phyloP scores from a whole-genome alignment of 92 coral and sea anemone genomes.

The Montipora capitata region DNA sequence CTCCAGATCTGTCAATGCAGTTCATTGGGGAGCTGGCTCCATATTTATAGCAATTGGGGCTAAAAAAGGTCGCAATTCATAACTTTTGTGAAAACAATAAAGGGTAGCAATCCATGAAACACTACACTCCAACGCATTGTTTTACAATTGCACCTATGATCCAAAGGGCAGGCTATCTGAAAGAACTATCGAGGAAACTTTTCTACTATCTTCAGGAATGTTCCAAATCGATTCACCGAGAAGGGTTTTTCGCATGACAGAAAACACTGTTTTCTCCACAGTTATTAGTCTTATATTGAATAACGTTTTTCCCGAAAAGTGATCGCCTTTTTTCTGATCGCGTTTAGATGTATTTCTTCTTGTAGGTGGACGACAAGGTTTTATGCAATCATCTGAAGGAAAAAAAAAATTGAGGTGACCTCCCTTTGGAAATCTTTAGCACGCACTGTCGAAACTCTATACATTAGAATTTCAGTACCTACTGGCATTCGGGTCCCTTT shows the following conservation, averaged over 20 bases:
- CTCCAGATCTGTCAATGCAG: background rate
- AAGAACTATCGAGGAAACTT: slow-evolving; percentile 3
- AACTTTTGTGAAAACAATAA: background rate
- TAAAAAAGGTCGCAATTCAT: slow-evolving; percentile 1
- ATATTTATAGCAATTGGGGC: slow-evolving; percentile 19
- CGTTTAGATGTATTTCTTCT: background rate
- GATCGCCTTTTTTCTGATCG: background rate
- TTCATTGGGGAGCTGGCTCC: background rate
- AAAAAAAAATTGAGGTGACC: background rate
- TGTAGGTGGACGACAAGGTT: too few relatives aligned
- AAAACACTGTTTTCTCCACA: background rate
- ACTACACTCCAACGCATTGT: slow-evolving; percentile 8
- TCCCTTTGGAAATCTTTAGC: slow-evolving; percentile 3
- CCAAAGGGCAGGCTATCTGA: background rate
- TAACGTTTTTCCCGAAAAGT: background rate
- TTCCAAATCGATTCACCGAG: background rate
- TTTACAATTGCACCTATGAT: background rate
- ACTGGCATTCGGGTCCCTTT: slow-evolving; percentile 6
- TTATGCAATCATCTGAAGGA: too few relatives aligned
- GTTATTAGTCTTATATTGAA: background rate
- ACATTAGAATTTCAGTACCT: slow-evolving; percentile 30
- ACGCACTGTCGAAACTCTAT: background rate
- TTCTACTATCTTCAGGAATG: slow-evolving; percentile 11
- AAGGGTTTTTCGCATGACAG: background rate
- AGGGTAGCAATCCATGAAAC: slow-evolving; percentile 17